These are phyloP conservation scores for Rosalia funebris DNA, from an alignment of 2,888 invertebrate species.

Conservation along the genomic window DNA sequence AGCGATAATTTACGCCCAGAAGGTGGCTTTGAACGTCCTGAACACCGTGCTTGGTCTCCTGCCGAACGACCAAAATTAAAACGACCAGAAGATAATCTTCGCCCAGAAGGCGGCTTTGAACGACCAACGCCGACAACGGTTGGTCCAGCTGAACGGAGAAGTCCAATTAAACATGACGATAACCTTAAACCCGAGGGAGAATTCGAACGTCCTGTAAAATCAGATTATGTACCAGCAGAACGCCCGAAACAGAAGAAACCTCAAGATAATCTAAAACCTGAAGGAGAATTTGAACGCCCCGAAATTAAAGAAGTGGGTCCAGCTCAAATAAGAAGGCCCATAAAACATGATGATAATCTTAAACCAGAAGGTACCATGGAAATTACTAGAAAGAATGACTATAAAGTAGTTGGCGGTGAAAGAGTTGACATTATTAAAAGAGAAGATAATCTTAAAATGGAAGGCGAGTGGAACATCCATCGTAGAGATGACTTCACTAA, in stretches of 20 bases:
- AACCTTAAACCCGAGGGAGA: slow-evolving; percentile 68
- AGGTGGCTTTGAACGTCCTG: slow-evolving; percentile 68
- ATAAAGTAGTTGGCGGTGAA: slow-evolving; percentile 69
- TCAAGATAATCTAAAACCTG: slow-evolving; percentile 71
- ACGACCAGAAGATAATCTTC: slow-evolving; percentile 72
- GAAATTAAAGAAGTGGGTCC: slow-evolving; percentile 63
- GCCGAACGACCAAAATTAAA: slow-evolving; percentile 61
- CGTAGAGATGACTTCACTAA: slow-evolving; percentile 66
- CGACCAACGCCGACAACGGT: too few species aligned
- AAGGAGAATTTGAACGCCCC: slow-evolving; percentile 69
- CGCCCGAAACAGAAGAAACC: slow-evolving; percentile 67
- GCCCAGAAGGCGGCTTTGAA: slow-evolving; percentile 71
- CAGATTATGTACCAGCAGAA: slow-evolving; percentile 62
- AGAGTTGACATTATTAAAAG: slow-evolving; percentile 67
- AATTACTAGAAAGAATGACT: slow-evolving; percentile 67
- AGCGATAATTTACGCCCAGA: slow-evolving; percentile 71
- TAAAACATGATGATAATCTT: slow-evolving; percentile 64
- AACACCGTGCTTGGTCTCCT: slow-evolving; percentile 38
- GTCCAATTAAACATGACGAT: slow-evolving; percentile 68
- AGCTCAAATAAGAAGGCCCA: slow-evolving; percentile 71
- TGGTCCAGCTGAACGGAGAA: slow-evolving; percentile 67
- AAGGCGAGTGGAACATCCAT: slow-evolving; percentile 65
- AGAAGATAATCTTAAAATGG: slow-evolving; percentile 66
- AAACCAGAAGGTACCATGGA: slow-evolving; percentile 69
- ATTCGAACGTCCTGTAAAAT: slow-evolving; percentile 60